These are phyloP conservation scores for Champsocephalus esox DNA, from an alignment of 2,797 vertebrate species.

Conservation along the genomic window DNA sequence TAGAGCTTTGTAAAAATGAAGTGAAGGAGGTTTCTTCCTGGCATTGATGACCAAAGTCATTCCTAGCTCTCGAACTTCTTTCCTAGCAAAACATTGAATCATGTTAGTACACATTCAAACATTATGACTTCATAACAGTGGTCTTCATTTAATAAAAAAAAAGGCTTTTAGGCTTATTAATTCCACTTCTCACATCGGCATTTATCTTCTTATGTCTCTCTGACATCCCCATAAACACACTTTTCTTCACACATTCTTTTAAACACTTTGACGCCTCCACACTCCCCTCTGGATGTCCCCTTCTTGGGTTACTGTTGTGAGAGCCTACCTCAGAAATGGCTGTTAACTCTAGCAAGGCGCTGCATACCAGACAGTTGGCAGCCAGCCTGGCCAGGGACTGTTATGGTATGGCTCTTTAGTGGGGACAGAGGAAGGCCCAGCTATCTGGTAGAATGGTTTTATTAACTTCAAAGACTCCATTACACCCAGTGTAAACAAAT, in stretches of 20 bases:
- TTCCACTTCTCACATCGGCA: constrained; percentile 9
- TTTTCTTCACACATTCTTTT: constrained; percentile 27
- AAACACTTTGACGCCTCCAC: constrained; percentile 34
- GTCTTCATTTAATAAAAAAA: not conserved
- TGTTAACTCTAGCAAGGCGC: constrained; percentile 49
- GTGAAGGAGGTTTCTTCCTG: constrained; percentile 83
- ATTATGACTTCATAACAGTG: not conserved
- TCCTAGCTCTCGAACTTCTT: constrained; percentile 84
- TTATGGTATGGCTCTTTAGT: constrained; percentile 42
- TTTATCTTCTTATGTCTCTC: constrained; percentile 21
- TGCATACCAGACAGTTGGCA: constrained; percentile 76
- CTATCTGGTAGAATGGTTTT: constrained; percentile 28
- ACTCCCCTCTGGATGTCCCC: constrained; percentile 44
- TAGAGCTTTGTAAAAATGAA: constrained; percentile 86
- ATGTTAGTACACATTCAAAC: constrained; percentile 28
- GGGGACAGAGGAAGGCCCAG: constrained; percentile 38
- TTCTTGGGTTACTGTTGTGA: constrained; percentile 54
- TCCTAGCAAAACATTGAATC: constrained; percentile 77
- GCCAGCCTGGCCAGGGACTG: constrained; percentile 51
- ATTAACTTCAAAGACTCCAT: constrained; percentile 48
- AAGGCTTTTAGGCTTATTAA: constrained; percentile 7
- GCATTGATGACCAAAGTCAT: constrained; percentile 90
- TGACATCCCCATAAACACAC: constrained; percentile 10
- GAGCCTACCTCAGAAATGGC: constrained; percentile 53
- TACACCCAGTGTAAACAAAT: constrained; percentile 50